Conservation (phyloP, 2,888 invertebrate species). For the Torymus aiolomorphi region DNA sequence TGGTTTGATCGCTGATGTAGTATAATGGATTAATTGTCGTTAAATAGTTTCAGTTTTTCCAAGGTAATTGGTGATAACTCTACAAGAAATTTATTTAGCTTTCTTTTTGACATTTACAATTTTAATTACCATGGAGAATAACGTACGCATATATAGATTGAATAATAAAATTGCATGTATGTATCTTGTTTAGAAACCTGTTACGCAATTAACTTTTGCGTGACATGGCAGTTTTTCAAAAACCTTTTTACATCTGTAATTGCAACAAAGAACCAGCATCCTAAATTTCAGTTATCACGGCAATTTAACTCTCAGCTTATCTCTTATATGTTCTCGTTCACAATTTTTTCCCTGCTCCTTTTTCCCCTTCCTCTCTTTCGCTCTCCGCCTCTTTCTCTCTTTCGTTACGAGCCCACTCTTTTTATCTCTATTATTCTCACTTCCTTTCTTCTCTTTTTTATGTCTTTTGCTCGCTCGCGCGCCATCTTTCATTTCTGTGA, state of each 20-base stretch:
- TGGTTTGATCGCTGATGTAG: too few species aligned
- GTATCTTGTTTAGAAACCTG: too few species aligned
- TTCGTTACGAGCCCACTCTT: conserved; percentile 6
- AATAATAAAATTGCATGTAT: too few species aligned
- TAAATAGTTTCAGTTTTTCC: too few species aligned
- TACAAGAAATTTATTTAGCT: too few species aligned
- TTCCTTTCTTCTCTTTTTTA: conserved; percentile 21
- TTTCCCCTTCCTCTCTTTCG: conserved; percentile 16
- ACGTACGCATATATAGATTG: too few species aligned
- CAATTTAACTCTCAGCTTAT: conserved; percentile 19
- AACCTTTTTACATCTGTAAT: not conserved
- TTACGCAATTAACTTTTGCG: too few species aligned
- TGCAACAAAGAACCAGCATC: not conserved
- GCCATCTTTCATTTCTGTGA: conserved; percentile 14
- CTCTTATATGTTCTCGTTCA: conserved; percentile 10
- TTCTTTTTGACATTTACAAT: too few species aligned
- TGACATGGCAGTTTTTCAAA: not conserved
- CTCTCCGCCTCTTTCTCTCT: not conserved
- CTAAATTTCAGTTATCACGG: conserved; percentile 9
- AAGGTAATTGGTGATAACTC: too few species aligned
- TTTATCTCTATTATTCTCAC: conserved; percentile 40
- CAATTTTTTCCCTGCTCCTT: not conserved
- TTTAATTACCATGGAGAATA: too few species aligned
- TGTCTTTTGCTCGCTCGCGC: conserved; percentile 11
- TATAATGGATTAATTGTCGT: too few species aligned